Evolutionary conservation across 1,140 invertebrate genomes (phyloP), one percentile per base, ranked within the genome.

Genomic region (Philotrypesis tridentata): DNA sequence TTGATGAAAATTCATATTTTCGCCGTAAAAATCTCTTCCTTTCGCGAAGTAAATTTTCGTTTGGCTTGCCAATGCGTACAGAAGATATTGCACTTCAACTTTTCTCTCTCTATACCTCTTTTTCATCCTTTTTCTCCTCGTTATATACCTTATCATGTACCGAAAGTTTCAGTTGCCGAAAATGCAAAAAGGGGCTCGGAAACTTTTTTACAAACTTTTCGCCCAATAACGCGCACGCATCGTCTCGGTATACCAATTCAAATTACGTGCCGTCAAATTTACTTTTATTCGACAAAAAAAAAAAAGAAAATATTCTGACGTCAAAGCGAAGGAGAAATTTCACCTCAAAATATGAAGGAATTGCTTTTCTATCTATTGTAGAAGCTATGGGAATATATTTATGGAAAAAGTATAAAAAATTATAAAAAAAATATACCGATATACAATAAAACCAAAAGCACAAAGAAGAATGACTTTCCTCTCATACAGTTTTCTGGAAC

Each of bases 121-220:
- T 12, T 11, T 37, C 29, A 37, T 9, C 33, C 33, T 37, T 5
- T 3, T 37, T 37, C 33, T 5, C 33, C 4, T n/a, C 3, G 33
- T 70, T 14, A 14, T 33, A 31, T 70, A 31, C 31, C 37, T 70
- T 70, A 70, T 70, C 67, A 8, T 29, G n/a, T 21, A 8, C 27
- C 29, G 14, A 9, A 68, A 68, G 27, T 68, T 68, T 68, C 6
- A 37, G 25, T 37, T 29, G 29, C 67, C 29, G 67, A 70, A 70
- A 70, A 23, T 68, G 29, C 4, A 17, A 21, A 37, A 6, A 68
- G 67, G 8, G 12, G 11, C 27, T 23, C 25, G 8, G 63, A 0
- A 70, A 70, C 67, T 70, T 70, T 70, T 70, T 70, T 5, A 5
- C 14, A 70, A 70, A 70, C 67, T 70, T 70, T 67, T 70, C 17